Evolutionary conservation across 2,888 invertebrate species (phyloP), one percentile per base, ranked within the genome.

Genomic region (Nephrocerus scutellatus): DNA sequence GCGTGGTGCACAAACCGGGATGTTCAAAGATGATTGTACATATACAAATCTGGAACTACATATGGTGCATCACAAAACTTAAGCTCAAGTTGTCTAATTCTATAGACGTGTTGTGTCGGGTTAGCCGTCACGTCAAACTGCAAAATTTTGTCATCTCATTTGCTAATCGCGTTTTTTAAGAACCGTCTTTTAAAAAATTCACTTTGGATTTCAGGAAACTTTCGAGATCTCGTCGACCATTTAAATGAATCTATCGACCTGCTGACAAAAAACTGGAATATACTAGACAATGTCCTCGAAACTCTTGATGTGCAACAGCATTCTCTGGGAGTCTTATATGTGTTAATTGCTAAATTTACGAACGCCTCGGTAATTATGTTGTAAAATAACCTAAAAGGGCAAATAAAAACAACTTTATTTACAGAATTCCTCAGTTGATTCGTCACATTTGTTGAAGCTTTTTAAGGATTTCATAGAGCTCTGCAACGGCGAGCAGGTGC

Each of bases 291-390:
- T 65, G 91, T 92, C 21, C 70, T 95, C 54, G 92, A 90, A 65
- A 91, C 92, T 1, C 73, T 95, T 43, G 88, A 92, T 63, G 74
- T 88, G 41, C 89, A 92, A 59, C 87, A 91, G 59, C 91, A 95
- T 70, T 90, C 92, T 7, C 70, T 93, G 41, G 93, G 91, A 32
- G 82, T 91, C 36, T 70, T 93, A 40, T 87, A 86, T 41, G 87
- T 95, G 20, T 71, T 95, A 50, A 82, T 81, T 55, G 87, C 85
- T 3, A 85, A 86, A 67, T 80, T 84, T 59, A 77, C 79, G 36
- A 64, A 77, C 43, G 74, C 79, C 13, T 68, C 70, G 63, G 76
- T 75, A 56, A 49, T 56, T 56, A 21, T 14, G 25, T 12, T 10
- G 30, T n/a, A n/a, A n/a, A n/a, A n/a, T n/a, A n/a, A n/a, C n/a